Conservation (phyloP, 2,797 vertebrate species). For the Phoxinus dragarum region DNA sequence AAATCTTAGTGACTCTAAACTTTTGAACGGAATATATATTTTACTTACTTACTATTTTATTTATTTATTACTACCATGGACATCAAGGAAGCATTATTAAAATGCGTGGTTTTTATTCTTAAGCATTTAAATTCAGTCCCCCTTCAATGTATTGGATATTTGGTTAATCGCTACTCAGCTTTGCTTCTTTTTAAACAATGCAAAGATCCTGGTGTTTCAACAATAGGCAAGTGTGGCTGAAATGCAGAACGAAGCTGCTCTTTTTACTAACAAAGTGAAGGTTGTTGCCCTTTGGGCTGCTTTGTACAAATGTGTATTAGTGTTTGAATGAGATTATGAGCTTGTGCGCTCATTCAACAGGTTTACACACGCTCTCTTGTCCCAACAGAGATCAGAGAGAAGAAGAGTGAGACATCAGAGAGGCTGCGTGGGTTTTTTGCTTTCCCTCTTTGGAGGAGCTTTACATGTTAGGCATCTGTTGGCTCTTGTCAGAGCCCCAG, state of each 20-base stretch:
- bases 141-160: neutral
- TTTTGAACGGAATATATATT: neutral
- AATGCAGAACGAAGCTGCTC: constrained; percentile 28
- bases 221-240: constrained; percentile 66
- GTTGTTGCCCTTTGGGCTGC: constrained; percentile 24
- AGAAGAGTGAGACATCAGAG: constrained; percentile 64
- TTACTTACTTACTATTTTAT: neutral
- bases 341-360: constrained; percentile 66
- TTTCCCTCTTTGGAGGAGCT: constrained; percentile 73
- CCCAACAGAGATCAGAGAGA: constrained; percentile 70
- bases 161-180: neutral
- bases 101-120: neutral
- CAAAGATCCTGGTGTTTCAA: neutral
- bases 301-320: constrained; percentile 46
- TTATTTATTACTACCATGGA: neutral
- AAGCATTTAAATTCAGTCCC: neutral
- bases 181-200: neutral
- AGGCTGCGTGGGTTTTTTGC: constrained; percentile 71
- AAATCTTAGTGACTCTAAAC: neutral
- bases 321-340: constrained; percentile 43
- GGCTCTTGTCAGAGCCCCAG: constrained; percentile 77
- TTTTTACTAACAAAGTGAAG: constrained; percentile 1
- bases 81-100: neutral
- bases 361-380: constrained; percentile 72
- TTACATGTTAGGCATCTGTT: constrained; percentile 83